Conservation (phyloP, 2,113 vertebrate genomes). For the Clarias macrocephalus region DNA sequence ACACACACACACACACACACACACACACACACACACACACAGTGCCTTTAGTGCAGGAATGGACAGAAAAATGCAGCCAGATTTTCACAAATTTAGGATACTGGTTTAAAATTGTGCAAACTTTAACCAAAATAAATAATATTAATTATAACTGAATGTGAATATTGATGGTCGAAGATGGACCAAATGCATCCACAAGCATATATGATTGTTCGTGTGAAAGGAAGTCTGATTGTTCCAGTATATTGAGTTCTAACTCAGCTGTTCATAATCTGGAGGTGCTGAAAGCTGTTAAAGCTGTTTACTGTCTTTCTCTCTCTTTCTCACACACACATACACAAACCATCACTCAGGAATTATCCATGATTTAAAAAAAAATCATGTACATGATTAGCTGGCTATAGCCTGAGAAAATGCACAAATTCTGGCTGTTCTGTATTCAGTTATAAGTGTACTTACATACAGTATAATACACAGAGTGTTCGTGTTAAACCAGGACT, state of each 20-base stretch:
- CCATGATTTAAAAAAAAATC: not conserved
- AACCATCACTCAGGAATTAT: not conserved
- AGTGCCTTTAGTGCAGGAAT: not conserved
- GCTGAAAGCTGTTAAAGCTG: not conserved
- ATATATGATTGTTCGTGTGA: not conserved
- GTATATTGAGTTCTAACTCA: not conserved
- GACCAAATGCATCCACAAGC: not conserved
- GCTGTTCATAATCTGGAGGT: constrained; percentile 8
- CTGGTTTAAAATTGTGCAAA: not conserved
- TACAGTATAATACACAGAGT: no score
- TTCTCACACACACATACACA: constrained; percentile 21
- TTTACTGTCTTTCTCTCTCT: no score
- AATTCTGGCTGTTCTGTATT: no score
- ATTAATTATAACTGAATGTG: not conserved
- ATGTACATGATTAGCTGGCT: not conserved
- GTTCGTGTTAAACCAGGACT: no score
- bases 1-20: not conserved
- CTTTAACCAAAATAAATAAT: not conserved
- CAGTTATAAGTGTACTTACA: no score
- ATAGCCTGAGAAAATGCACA: no score
- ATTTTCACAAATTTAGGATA: not conserved
- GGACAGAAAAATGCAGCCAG: constrained; percentile 19
- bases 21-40: not conserved
- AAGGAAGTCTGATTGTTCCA: constrained; percentile 19
- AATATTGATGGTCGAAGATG: no score